A percentile compares a stretch with the other conserved stretches of the same genome.
Conservation (phyloP, 2,888 invertebrate genomes). For the Ariolimax columbianus region DNA sequence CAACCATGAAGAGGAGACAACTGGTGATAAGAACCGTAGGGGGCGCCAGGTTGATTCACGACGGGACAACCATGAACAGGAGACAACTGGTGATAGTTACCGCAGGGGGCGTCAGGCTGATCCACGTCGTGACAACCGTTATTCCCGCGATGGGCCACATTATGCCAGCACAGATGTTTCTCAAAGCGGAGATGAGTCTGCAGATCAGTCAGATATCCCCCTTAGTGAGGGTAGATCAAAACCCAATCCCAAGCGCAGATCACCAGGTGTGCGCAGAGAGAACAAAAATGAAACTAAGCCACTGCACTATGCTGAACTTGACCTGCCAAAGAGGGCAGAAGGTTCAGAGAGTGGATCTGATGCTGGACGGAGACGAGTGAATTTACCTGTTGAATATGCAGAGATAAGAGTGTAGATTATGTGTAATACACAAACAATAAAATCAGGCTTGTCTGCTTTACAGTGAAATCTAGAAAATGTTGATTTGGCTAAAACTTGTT, state of each 20-base stretch:
- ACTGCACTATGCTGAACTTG: constrained; percentile 44
- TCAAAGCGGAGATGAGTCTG: constrained; percentile 39
- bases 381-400: constrained; percentile 34
- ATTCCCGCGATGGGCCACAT: constrained; percentile 14
- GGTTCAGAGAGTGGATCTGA: background rate
- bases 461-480: too few relatives aligned
- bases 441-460: background rate
- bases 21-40: background rate
- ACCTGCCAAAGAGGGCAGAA: constrained; percentile 10
- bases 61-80: background rate
- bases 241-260: constrained; percentile 32
- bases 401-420: constrained; percentile 30
- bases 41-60: background rate
- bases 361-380: constrained; percentile 1
- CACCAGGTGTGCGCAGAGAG: background rate
- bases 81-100: background rate
- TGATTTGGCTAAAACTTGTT: too few relatives aligned
- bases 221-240: constrained; percentile 1
- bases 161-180: constrained; percentile 45
- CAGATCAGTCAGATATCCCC: constrained; percentile 4
- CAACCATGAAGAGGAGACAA: background rate
- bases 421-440: background rate
- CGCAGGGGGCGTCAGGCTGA: constrained; percentile 1
- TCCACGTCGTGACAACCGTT: background rate
- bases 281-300: background rate